Conservation (phyloP, 1,140 invertebrate genomes). For the Calosoma granatense region DNA sequence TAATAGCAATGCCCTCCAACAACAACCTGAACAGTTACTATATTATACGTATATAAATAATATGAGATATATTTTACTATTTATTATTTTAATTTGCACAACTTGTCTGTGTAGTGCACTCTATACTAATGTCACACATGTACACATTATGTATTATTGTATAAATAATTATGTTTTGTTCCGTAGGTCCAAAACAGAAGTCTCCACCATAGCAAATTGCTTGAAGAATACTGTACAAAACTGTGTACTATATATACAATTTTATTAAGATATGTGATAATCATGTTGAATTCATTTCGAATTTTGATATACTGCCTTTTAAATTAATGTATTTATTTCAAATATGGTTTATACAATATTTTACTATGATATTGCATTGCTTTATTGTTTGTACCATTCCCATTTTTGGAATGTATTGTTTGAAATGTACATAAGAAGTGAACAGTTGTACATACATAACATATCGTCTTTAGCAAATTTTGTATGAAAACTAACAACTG, state of each 20-base stretch:
- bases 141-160: not conserved
- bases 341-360: slow-evolving; percentile 8
- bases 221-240: not conserved
- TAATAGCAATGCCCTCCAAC: too few relatives aligned
- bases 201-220: not conserved
- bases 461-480: slow-evolving; percentile 2
- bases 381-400: slow-evolving; percentile 1
- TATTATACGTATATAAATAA: too few relatives aligned
- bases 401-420: not conserved
- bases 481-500: not conserved
- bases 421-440: not conserved
- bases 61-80: too few relatives aligned
- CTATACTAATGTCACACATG: not conserved
- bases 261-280: slow-evolving; percentile 8
- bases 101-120: not conserved
- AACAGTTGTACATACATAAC: slow-evolving; percentile 1
- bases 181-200: not conserved
- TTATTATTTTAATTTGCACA: not conserved
- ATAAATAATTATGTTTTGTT: not conserved
- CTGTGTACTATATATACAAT: slow-evolving; percentile 2
- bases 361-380: not conserved
- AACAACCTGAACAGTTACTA: too few relatives aligned
- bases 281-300: slow-evolving; percentile 3
- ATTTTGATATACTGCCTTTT: slow-evolving; percentile 9
- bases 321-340: slow-evolving; percentile 9